Evolutionary conservation across 2,113 vertebrate genomes (phyloP).

Genomic region (Lagopus leucura): DNA sequence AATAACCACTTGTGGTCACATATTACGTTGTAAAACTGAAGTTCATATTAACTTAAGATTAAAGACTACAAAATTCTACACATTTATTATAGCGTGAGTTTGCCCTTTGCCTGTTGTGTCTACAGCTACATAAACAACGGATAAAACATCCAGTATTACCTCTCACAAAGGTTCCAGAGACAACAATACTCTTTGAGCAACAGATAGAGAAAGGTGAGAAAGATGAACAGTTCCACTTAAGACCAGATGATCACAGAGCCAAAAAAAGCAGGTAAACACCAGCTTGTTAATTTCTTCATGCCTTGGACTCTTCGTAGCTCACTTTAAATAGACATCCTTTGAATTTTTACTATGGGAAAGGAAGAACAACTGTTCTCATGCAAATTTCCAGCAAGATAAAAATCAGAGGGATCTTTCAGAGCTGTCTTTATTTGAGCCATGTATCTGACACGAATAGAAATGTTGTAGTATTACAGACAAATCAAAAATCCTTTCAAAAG

Average conservation of each 20-base stretch:
- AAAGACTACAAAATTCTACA: background rate
- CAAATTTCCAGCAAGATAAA: background rate
- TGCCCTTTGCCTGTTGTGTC: background rate
- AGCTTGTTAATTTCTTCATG: background rate
- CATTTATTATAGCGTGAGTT: background rate
- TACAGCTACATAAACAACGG: background rate
- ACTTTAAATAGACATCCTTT: background rate
- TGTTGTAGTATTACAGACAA: background rate
- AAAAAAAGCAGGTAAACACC: background rate
- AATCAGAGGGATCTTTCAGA: background rate
- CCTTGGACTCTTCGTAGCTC: background rate
- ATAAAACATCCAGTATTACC: background rate
- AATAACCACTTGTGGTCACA: background rate
- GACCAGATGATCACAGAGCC: background rate
- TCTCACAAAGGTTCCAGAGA: background rate
- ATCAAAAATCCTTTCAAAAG: background rate
- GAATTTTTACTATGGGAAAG: background rate
- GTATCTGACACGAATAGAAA: background rate
- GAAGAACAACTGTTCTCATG: background rate
- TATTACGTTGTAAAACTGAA: background rate
- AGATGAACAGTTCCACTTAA: background rate
- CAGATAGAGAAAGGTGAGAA: background rate
- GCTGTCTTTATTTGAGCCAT: background rate
- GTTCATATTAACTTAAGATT: background rate
- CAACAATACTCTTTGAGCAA: background rate